Conservation (phyloP, 2,113 vertebrate genomes). For the Apteryx mantelli region DNA sequence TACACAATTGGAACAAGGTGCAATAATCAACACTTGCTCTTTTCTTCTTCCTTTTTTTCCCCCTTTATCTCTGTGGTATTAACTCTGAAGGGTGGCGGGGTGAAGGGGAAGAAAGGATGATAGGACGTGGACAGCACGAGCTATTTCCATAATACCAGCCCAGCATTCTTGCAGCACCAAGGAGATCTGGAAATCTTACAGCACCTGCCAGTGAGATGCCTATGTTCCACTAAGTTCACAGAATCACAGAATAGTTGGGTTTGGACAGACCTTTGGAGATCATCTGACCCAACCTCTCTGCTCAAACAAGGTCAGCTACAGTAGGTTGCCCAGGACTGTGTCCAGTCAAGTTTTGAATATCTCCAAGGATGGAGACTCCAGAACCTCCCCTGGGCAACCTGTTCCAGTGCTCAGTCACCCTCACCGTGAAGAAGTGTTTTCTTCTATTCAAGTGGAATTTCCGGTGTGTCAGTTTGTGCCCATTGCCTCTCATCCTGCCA, state of each 20-base stretch:
- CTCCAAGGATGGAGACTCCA: background rate
- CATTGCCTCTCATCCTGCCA: background rate
- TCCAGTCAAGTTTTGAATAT: background rate
- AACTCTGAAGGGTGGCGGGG: background rate
- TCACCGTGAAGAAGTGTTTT: background rate
- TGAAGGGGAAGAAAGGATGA: background rate
- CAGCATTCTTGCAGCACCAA: background rate
- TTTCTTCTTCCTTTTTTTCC: background rate
- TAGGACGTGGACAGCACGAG: background rate
- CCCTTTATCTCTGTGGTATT: background rate
- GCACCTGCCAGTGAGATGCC: background rate
- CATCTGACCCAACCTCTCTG: background rate
- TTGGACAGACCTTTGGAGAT: background rate
- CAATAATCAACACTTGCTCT: background rate
- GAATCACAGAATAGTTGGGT: background rate
- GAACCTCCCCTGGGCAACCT: background rate
- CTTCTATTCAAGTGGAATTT: background rate
- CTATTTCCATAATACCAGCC: background rate
- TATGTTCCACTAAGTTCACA: background rate
- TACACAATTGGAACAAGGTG: slow-evolving; percentile 27
- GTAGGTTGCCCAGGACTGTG: too few relatives aligned
- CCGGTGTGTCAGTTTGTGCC: background rate
- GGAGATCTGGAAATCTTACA: background rate
- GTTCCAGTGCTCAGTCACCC: background rate
- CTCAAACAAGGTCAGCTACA: background rate